Conservation (phyloP, 2,797 vertebrate genomes). For the Balearica regulorum region DNA sequence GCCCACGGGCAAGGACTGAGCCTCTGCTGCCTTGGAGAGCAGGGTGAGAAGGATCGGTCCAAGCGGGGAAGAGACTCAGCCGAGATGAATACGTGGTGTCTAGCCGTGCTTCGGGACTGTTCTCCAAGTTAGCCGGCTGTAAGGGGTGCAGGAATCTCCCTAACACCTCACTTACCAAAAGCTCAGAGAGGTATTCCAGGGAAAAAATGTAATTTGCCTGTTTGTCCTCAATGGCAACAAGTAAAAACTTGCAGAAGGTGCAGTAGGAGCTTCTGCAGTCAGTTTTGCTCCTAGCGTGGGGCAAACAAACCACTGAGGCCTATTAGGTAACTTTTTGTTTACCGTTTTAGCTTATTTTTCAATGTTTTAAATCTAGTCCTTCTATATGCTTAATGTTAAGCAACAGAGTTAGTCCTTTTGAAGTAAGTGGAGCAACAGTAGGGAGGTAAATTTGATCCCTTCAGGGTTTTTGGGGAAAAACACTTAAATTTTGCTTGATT, state of each 20-base stretch:
- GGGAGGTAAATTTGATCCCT: background rate
- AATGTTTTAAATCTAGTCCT: background rate
- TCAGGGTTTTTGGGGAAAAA: background rate
- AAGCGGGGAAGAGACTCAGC: background rate
- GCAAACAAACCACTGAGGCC: fast-evolving
- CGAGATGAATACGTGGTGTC: too few species aligned
- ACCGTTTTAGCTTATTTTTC: background rate
- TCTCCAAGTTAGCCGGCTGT: background rate
- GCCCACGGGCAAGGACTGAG: background rate
- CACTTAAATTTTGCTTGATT: background rate
- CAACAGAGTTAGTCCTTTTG: background rate
- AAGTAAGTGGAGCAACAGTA: background rate
- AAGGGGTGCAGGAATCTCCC: background rate
- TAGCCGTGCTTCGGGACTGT: background rate
- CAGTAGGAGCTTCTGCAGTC: background rate
- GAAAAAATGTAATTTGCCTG: background rate
- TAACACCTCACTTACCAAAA: background rate
- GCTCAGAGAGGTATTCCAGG: background rate
- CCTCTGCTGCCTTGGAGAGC: background rate
- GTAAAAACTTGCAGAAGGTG: background rate
- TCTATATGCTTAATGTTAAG: background rate
- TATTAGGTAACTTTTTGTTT: background rate
- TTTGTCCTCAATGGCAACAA: background rate
- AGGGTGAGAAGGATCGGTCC: background rate
- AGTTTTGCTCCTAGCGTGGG: background rate